Percentiles rank a stretch among this genome's conserved stretches.
These are phyloP conservation scores for Enteromius trimaculatus DNA, from an alignment of 2,797 vertebrate genomes.

Conservation along the genomic window DNA sequence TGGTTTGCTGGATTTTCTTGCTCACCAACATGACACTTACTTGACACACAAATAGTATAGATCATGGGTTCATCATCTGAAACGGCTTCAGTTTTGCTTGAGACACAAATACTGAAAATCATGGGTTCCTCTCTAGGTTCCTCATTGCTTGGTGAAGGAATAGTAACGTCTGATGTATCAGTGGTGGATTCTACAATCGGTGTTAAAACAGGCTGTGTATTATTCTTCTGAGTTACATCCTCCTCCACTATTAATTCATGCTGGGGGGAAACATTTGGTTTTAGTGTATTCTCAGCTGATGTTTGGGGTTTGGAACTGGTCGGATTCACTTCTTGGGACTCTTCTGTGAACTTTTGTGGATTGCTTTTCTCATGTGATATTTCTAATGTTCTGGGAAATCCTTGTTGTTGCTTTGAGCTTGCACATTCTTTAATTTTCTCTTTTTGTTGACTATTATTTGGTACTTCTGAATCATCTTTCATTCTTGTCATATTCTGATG, in stretches of 20 bases:
- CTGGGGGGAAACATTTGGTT: background rate
- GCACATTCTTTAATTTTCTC: background rate
- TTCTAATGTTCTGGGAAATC: conserved; percentile 6
- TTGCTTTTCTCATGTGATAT: conserved; percentile 1
- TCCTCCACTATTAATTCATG: background rate
- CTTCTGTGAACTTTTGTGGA: background rate
- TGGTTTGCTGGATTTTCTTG: conserved; percentile 29
- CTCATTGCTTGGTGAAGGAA: conserved; percentile 45
- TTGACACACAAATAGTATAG: conserved; percentile 58
- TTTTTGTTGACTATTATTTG: conserved; percentile 23
- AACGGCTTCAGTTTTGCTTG: conserved; percentile 49
- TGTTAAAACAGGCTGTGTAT: conserved; percentile 16
- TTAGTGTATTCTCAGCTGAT: background rate
- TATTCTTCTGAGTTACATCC: conserved; percentile 19
- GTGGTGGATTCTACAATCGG: conserved; percentile 19
- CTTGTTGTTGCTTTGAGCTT: conserved; percentile 3
- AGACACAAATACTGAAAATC: conserved; percentile 47
- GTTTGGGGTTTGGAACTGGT: background rate
- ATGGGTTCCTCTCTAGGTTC: conserved; percentile 37
- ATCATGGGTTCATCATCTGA: conserved; percentile 53
- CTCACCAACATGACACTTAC: conserved; percentile 40
- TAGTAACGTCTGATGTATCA: conserved; percentile 7
- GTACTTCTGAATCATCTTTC: background rate
- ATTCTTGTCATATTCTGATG: background rate
- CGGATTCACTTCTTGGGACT: background rate